phyloP scores from a whole-genome alignment of 2,888 invertebrate genomes.

The Macaria liturata region DNA sequence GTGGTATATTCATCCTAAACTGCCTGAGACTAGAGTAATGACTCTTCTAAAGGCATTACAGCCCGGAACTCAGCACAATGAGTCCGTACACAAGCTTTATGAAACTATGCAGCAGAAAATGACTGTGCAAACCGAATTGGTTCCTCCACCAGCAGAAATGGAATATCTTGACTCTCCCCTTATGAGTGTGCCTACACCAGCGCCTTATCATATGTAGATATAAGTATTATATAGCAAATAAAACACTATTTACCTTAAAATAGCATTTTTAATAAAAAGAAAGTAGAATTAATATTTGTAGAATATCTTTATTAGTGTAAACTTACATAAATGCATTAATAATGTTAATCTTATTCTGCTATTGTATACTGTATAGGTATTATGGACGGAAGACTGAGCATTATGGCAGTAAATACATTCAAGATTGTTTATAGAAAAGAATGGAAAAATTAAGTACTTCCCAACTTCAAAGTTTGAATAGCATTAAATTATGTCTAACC shows the following conservation, averaged over 20 bases:
- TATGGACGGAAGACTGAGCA: constrained; percentile 25
- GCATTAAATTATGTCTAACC: too few relatives aligned
- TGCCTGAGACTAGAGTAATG: constrained; percentile 90
- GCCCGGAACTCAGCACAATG: constrained; percentile 91
- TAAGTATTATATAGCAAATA: constrained; percentile 32
- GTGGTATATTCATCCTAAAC: constrained; percentile 94
- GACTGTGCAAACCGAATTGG: constrained; percentile 86
- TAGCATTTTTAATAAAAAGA: constrained; percentile 41
- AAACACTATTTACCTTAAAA: constrained; percentile 37
- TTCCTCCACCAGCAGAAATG: constrained; percentile 85
- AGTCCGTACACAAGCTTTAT: constrained; percentile 91
- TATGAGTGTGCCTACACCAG: constrained; percentile 93
- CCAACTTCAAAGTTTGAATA: constrained; percentile 4
- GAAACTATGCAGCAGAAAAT: constrained; percentile 91
- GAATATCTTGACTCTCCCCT: constrained; percentile 92
- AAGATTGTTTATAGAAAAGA: neutral
- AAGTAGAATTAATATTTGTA: constrained; percentile 47
- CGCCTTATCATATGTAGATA: constrained; percentile 84
- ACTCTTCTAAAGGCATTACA: constrained; percentile 92
- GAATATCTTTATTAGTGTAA: constrained; percentile 70
- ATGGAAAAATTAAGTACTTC: neutral
- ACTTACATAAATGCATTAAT: constrained; percentile 60
- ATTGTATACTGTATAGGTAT: constrained; percentile 23
- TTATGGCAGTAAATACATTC: constrained; percentile 10
- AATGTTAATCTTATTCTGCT: constrained; percentile 22